phyloP scores from a whole-genome alignment of 1,140 invertebrate genomes.

The Lordiphosa stackelbergi region DNA sequence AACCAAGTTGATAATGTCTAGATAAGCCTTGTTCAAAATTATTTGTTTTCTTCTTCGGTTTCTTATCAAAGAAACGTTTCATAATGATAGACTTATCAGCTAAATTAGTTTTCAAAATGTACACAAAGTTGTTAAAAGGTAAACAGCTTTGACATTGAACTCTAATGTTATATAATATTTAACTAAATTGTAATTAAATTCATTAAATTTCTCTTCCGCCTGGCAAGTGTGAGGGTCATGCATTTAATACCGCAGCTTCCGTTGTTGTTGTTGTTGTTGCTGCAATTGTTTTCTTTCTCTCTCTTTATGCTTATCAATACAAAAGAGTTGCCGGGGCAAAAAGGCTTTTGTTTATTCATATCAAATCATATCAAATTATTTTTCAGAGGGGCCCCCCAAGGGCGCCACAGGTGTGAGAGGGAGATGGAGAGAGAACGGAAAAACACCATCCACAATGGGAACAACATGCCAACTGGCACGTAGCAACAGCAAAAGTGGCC shows the following conservation, averaged over 20 bases:
- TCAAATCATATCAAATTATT: conserved; percentile 1
- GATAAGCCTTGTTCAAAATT: conserved; percentile 4
- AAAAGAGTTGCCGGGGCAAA: conserved; percentile 5
- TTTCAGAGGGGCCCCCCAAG: conserved; percentile 18
- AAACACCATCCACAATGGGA: conserved; percentile 8
- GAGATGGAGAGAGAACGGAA: conserved; percentile 6
- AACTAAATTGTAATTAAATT: conserved; percentile 14
- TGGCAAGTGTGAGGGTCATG: conserved; percentile 14
- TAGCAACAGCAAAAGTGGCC: conserved; percentile 49
- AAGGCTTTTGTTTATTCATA: conserved; percentile 9
- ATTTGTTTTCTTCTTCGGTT: conserved; percentile 15
- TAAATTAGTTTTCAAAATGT: conserved; percentile 19
- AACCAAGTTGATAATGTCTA: conserved; percentile 8
- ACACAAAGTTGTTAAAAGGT: conserved; percentile 17
- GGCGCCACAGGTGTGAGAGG: conserved; percentile 11
- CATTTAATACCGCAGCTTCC: conserved; percentile 31
- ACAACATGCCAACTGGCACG: conserved; percentile 54
- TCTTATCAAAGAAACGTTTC: conserved; percentile 38
- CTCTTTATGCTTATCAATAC: conserved; percentile 16
- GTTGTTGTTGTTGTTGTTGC: background rate
- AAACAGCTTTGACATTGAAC: conserved; percentile 36
- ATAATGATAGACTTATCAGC: conserved; percentile 36
- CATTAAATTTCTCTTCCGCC: conserved; percentile 26
- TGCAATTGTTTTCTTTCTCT: conserved; percentile 16
- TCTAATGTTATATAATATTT: conserved; percentile 6